Percentiles rank a stretch among this genome's conserved stretches.
These are phyloP conservation scores for Lycophotia porphyrea DNA, from an alignment of 2,888 invertebrate genomes.

Conservation along the genomic window DNA sequence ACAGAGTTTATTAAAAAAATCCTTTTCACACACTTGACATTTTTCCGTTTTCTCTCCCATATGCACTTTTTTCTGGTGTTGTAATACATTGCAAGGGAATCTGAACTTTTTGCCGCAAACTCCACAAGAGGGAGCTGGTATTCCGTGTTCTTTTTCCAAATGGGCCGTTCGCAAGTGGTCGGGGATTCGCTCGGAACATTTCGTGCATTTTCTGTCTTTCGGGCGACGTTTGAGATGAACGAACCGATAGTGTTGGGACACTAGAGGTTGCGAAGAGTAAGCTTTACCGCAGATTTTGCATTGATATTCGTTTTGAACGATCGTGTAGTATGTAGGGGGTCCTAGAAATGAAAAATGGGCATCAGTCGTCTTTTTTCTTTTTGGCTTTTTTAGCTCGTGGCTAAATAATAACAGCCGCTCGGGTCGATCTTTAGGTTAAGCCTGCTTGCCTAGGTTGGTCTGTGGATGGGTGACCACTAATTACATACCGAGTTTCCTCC, in stretches of 20 bases:
- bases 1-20: constrained; percentile 76
- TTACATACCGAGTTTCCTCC: no score
- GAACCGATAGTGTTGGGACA: constrained; percentile 79
- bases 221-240: constrained; percentile 78
- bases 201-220: constrained; percentile 73
- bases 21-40: constrained; percentile 87
- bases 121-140: constrained; percentile 78
- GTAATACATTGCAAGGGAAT: constrained; percentile 73
- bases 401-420: no score
- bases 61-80: constrained; percentile 78
- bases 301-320: constrained; percentile 64
- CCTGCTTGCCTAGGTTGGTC: no score
- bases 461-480: no score
- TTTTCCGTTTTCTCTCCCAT: constrained; percentile 79
- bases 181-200: constrained; percentile 74
- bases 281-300: constrained; percentile 74
- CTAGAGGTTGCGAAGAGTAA: constrained; percentile 74
- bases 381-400: no score
- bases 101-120: constrained; percentile 79
- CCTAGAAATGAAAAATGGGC: constrained; percentile 77
- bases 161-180: constrained; percentile 74
- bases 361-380: constrained; percentile 58
- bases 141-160: constrained; percentile 76
- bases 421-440: no score
- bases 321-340: constrained; percentile 65